Conservation (phyloP, 2,888 invertebrate genomes). For the Adela reaumurella region DNA sequence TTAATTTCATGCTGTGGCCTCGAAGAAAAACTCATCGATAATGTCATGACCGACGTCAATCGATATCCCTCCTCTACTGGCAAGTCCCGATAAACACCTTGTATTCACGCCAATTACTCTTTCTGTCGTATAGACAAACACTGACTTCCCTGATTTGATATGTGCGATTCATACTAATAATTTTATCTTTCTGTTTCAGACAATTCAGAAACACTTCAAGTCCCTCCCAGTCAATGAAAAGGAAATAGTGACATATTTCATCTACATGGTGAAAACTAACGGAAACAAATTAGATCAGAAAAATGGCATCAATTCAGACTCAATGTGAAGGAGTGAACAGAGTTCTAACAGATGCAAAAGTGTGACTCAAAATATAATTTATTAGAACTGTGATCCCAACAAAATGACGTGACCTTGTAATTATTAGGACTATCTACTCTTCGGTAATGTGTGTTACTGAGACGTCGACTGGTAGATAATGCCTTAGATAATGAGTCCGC, state of each 20-base stretch:
- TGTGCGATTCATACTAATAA: constrained; percentile 8
- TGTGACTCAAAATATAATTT: neutral
- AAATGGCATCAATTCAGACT: constrained; percentile 69
- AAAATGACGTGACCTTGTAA: neutral
- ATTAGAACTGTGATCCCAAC: neutral
- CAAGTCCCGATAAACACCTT: no score
- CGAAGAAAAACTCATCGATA: no score
- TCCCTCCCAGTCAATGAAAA: constrained; percentile 93
- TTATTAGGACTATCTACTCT: no score
- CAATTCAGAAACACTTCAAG: constrained; percentile 92
- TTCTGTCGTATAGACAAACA: neutral
- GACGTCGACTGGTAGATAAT: no score
- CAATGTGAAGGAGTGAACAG: constrained; percentile 23
- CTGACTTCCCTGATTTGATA: neutral
- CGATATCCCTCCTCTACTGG: no score
- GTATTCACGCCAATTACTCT: no score
- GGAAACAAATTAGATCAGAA: constrained; percentile 83
- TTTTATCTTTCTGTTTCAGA: constrained; percentile 58
- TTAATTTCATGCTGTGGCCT: no score
- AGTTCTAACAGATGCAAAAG: neutral
- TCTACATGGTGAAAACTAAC: constrained; percentile 94
- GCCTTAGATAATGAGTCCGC: no score
- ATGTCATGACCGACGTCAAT: no score
- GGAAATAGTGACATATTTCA: constrained; percentile 90
- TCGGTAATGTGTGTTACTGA: no score